Conservation (phyloP, 2,888 invertebrate genomes). For the Boloria selene region DNA sequence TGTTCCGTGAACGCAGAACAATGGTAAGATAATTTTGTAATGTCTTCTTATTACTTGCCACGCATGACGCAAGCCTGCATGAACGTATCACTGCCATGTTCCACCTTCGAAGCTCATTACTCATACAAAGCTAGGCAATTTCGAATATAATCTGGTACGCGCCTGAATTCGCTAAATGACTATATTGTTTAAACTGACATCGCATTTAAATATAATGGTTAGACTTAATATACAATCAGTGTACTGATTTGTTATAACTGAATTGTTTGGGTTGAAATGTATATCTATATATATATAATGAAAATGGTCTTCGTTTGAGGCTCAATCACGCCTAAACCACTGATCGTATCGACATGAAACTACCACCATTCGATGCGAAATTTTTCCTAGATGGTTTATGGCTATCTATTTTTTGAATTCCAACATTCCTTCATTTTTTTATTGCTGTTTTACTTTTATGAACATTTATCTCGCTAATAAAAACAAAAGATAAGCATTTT, state of each 20-base stretch:
- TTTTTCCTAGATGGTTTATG: no score
- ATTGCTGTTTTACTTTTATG: no score
- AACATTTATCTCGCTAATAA: no score
- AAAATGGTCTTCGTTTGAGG: no score
- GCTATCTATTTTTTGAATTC: no score
- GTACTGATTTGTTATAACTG: constrained; percentile 18
- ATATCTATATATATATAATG: no score
- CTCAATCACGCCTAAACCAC: no score
- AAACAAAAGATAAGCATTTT: no score
- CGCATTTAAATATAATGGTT: constrained; percentile 40
- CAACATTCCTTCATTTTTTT: no score
- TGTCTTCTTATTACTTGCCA: constrained; percentile 72
- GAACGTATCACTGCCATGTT: constrained; percentile 50
- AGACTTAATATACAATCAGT: constrained; percentile 23
- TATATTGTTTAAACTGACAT: constrained; percentile 38
- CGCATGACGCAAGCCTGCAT: constrained; percentile 71
- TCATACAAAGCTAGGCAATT: constrained; percentile 59
- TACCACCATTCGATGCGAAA: no score
- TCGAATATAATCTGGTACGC: constrained; percentile 51
- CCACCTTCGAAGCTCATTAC: constrained; percentile 59
- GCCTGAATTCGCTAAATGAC: constrained; percentile 42
- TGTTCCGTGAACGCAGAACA: constrained; percentile 78
- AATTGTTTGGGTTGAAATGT: constrained; percentile 8
- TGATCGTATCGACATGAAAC: no score
- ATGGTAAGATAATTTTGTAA: constrained; percentile 80